Base-by-base conservation (phyloP, 1,140 invertebrate species). In the Thalassaphorura encarpata region DNA sequence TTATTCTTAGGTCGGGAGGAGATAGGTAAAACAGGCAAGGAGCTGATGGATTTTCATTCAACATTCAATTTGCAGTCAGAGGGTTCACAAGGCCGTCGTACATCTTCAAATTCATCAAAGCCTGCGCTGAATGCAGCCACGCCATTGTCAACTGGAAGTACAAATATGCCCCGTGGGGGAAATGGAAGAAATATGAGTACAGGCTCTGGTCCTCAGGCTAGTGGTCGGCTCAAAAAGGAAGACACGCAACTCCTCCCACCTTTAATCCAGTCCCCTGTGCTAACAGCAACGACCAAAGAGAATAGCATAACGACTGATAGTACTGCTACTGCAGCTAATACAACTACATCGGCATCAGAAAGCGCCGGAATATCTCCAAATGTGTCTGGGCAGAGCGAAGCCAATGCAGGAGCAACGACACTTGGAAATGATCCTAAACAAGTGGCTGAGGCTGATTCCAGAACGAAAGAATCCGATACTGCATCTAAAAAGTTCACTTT, bases 401-500 rank as follows among this genome's bases (percentile, higher is more conserved):
- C 23, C 8, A 58, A 47, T 28, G 33, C 41, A 31, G 27, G 27
- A 27, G 40, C 52, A 15, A 29, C 40, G 18, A 42, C 48, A 2
- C 26, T 48, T 23, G 31, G 40, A 24, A 3, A 45, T 43, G 18
- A 39, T 43, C 15, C 39, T n/a, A 5, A 19, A 29, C 47, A 27
- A 11, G 11, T 11, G 5, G 18, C 11, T 21, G 26, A 46, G 26
- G 23, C 6, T 47, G 45, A 47, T 19, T 26, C 21, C 3, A 47
- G 19, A 18, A 6, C 45, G 28, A 18, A n/a, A 27, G 26, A 83
- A 83, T 64, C 75, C 78, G 39, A 75, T 78, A 75, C 72, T 43
- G 76, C 80, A 21, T 72, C 83, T 26, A 84, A 85, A 66, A 85
- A 85, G 67, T 89, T 84, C 19, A 88, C 80, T 1, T 75, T 90